Evolutionary conservation across 2,113 vertebrate genomes (phyloP).

Genomic region (Psammodynastes pulverulentus): DNA sequence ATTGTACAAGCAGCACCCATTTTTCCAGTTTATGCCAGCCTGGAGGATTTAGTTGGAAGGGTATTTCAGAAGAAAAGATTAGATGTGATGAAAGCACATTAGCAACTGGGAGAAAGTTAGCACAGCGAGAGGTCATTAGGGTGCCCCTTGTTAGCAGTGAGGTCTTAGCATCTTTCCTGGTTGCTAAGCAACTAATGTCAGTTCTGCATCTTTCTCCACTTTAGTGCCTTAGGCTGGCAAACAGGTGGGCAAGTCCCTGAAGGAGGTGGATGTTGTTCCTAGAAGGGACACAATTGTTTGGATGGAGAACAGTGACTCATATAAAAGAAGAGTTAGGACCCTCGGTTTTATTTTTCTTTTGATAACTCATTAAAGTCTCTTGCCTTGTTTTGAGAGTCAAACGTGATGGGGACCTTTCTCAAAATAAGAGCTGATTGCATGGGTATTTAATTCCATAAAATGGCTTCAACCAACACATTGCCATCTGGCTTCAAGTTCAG

Average conservation of each 20-base stretch:
- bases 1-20: not conserved
- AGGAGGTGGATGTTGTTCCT: not conserved
- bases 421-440: not conserved
- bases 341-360: not conserved
- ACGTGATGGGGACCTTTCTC: not conserved
- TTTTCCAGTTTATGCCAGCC: not conserved
- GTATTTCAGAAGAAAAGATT: not conserved
- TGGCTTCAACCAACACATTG: not conserved
- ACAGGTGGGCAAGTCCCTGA: not conserved
- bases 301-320: not conserved
- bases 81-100: not conserved
- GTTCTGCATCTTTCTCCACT: not conserved
- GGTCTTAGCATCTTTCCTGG: not conserved
- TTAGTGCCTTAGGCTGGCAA: not conserved
- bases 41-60: not conserved
- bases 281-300: not conserved
- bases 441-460: not conserved
- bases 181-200: not conserved
- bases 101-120: not conserved
- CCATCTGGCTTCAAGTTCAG: not conserved
- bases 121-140: not conserved
- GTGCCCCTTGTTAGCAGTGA: conserved; percentile 5
- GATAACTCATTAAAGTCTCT: not conserved
- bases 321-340: not conserved
- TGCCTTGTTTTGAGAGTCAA: not conserved